These are phyloP conservation scores for Bombus confusus DNA, from an alignment of 1,140 invertebrate species.

Conservation along the genomic window DNA sequence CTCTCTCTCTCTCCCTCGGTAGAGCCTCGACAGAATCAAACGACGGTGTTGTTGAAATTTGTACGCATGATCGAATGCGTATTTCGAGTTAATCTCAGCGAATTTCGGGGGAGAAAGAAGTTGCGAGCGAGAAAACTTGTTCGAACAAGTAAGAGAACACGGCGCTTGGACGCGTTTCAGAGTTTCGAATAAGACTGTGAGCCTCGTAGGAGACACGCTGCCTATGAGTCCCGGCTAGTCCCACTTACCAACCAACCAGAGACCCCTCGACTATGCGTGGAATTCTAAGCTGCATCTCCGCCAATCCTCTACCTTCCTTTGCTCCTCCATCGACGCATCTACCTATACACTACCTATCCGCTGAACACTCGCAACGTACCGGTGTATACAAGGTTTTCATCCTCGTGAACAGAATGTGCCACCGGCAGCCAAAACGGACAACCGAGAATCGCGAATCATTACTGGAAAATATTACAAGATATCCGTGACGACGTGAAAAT, in stretches of 20 bases:
- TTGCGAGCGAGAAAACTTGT: neutral
- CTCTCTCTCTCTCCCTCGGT: too few relatives aligned
- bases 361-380: constrained; percentile 3
- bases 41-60: neutral
- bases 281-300: constrained; percentile 79
- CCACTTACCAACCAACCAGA: constrained; percentile 83
- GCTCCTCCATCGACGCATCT: constrained; percentile 44
- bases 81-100: neutral
- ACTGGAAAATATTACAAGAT: neutral
- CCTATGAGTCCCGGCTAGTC: constrained; percentile 83
- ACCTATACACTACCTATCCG: constrained; percentile 36
- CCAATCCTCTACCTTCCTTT: constrained; percentile 74
- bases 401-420: neutral
- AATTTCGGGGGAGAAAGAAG: neutral
- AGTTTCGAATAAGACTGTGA: constrained; percentile 81
- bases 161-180: constrained; percentile 68
- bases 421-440: neutral
- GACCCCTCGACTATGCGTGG: constrained; percentile 79
- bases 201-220: constrained; percentile 80
- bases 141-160: neutral
- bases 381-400: neutral
- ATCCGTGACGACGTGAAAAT: neutral
- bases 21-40: neutral
- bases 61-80: constrained; percentile 1
- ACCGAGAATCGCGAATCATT: neutral